These are phyloP conservation scores for Eudasyphora cyanicolor DNA, from an alignment of 2,888 invertebrate species.

Conservation along the genomic window DNA sequence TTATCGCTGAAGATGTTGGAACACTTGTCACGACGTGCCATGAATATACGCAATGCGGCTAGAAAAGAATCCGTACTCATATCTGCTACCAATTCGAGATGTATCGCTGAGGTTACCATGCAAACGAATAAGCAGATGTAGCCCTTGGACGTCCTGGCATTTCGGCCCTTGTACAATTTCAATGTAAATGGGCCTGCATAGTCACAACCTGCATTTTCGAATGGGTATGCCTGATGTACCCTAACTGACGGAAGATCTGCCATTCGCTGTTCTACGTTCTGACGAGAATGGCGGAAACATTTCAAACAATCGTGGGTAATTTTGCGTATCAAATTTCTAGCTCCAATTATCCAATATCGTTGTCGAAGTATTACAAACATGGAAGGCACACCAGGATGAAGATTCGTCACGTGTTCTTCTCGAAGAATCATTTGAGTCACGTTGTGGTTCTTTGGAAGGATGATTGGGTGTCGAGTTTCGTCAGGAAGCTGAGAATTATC, in stretches of 20 bases:
- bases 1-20: conserved; percentile 54
- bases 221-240: conserved; percentile 32
- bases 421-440: conserved; percentile 22
- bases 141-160: conserved; percentile 17
- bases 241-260: conserved; percentile 23
- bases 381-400: conserved; percentile 50
- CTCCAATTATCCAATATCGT: conserved; percentile 48
- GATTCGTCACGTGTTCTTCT: conserved; percentile 31
- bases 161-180: conserved; percentile 33
- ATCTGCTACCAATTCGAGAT: conserved; percentile 55
- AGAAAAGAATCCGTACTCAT: conserved; percentile 58
- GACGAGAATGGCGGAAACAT: conserved; percentile 45
- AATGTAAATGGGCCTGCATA: conserved; percentile 37
- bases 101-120: conserved; percentile 47
- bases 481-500: conserved; percentile 20
- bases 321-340: conserved; percentile 45
- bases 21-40: conserved; percentile 53
- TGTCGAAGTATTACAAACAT: conserved; percentile 55
- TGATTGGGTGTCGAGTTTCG: conserved; percentile 8
- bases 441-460: conserved; percentile 27
- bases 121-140: conserved; percentile 36
- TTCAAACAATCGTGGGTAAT: conserved; percentile 41
- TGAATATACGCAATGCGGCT: conserved; percentile 53
- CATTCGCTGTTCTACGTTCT: conserved; percentile 40
- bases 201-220: conserved; percentile 38